These are phyloP conservation scores for Scomberomorus guttatus DNA, from an alignment of 2,797 vertebrate species.

Conservation along the genomic window DNA sequence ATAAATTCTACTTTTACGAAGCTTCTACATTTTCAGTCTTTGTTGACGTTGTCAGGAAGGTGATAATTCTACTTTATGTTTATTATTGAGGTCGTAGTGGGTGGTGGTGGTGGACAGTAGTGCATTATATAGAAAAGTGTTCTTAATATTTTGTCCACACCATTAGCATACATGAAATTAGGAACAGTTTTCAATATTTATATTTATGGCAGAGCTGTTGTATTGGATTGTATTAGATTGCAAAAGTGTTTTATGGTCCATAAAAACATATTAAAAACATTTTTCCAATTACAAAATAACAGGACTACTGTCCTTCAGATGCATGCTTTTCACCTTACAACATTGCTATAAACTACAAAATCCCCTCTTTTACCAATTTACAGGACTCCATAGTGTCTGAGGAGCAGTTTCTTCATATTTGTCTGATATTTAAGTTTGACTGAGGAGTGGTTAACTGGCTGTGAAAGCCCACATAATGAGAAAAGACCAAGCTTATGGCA, in stretches of 20 bases:
- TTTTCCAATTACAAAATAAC: neutral
- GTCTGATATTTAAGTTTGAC: constrained; percentile 35
- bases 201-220: too few species aligned
- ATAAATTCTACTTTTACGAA: too few species aligned
- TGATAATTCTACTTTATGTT: too few species aligned
- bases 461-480: constrained; percentile 55
- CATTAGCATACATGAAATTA: too few species aligned
- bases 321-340: neutral
- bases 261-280: neutral
- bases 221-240: too few species aligned
- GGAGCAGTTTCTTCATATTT: constrained; percentile 17
- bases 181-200: too few species aligned
- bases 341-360: neutral
- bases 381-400: neutral
- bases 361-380: neutral
- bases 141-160: too few species aligned
- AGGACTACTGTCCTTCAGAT: neutral
- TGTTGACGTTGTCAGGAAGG: too few species aligned
- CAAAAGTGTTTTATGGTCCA: neutral
- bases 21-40: too few species aligned
- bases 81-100: too few species aligned
- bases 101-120: too few species aligned
- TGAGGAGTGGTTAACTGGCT: constrained; percentile 46
- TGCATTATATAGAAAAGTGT: too few species aligned
- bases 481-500: constrained; percentile 40